Evolutionary conservation across 2,113 vertebrate species (phyloP), one percentile per base, ranked within the genome.

Genomic region (Micromys minutus): DNA sequence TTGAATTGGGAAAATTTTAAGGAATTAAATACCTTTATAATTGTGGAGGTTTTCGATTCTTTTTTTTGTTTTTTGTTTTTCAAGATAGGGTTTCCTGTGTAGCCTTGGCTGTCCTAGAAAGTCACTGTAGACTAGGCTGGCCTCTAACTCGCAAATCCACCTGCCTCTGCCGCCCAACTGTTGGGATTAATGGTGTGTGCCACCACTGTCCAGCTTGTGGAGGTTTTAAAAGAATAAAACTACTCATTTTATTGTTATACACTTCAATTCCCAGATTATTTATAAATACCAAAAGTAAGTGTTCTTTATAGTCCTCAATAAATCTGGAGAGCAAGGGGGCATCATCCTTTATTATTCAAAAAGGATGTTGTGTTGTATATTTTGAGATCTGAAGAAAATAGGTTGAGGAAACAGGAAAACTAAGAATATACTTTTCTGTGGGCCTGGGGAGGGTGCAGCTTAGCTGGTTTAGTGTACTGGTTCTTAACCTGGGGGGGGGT

Each of bases 361-460:
- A 94, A 94, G n/a, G 57, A 57, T 57, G 88, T 26, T 90, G 26
- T 69, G 92, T 86, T 92, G 55, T 59, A 83, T 45, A 7, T 75
- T 61, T 88, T 90, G 65, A 76, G n/a, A n/a, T 69, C 29, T 74
- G 71, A 71, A 80, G 19, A 79, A 89, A 69, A 88, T 36, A 22
- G 47, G 34, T n/a, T 47, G 36, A 45, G 61, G 21, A 91, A 89
- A 39, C 15, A 42, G 50, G 24, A 87, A 80, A 61, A 89, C 77
- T 89, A 67, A 65, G 81, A 13, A 77, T 63, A 69, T 29, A 86
- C 77, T 52, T 29, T 75, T 19, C 34, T 42, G 76, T 1, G 13
- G 17, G 42, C 45, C 42, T 67, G 45, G 57, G 61, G 55, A 47
- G 24, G 55, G 36, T 45, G 29, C 29, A 45, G 59, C 26, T 85